These are phyloP conservation scores for Eulemur rubriventer DNA, from an alignment of 2,797 vertebrate species.

Conservation along the genomic window DNA sequence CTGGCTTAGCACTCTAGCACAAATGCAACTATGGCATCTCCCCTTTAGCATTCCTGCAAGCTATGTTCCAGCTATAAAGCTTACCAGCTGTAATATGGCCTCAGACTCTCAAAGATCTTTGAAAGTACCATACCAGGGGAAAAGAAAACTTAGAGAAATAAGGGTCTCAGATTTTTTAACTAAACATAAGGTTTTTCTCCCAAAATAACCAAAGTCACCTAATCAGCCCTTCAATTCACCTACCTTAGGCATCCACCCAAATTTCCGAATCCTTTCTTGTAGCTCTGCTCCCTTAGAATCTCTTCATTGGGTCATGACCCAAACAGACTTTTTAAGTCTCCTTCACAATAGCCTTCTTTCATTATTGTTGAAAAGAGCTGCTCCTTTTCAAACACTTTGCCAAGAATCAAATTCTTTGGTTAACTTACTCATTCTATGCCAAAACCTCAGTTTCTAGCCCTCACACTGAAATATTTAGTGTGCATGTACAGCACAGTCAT, in stretches of 20 bases:
- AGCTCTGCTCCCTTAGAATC: not conserved
- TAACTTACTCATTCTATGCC: not conserved
- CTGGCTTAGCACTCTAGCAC: not conserved
- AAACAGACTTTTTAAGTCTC: slow-evolving; percentile 15
- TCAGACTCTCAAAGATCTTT: not conserved
- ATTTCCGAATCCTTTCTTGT: slow-evolving; percentile 18
- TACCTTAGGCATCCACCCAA: not conserved
- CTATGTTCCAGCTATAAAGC: not conserved
- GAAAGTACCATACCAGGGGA: not conserved
- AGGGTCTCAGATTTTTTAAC: slow-evolving; percentile 4
- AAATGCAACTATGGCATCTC: not conserved
- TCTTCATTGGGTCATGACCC: slow-evolving; percentile 10
- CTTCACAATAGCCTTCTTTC: not conserved
- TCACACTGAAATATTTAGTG: slow-evolving; percentile 47
- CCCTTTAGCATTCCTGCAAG: not conserved
- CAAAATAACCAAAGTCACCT: slow-evolving; percentile 14
- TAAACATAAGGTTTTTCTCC: not conserved
- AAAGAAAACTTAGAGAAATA: not conserved
- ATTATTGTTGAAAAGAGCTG: not conserved
- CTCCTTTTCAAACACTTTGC: slow-evolving; percentile 12
- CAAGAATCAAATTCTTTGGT: slow-evolving; percentile 33
- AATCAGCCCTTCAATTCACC: not conserved
- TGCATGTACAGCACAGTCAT: not conserved
- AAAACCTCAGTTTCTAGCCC: not conserved
- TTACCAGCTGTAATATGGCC: not conserved